phyloP scores from a whole-genome alignment of 1,140 invertebrate species.

The Drosophila melanica region DNA sequence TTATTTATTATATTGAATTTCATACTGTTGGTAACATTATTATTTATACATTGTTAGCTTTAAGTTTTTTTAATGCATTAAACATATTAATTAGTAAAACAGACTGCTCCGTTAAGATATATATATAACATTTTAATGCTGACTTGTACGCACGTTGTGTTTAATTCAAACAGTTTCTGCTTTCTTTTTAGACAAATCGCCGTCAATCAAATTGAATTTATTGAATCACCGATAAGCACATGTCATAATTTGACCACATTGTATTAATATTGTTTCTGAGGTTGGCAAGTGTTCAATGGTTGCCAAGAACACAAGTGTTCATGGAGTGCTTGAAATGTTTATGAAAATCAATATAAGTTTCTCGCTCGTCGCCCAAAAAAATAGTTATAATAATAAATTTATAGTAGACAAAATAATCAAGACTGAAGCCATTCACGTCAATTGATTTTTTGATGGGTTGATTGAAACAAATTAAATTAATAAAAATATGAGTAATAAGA shows the following conservation, averaged over 20 bases:
- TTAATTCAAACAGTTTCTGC: slow-evolving; percentile 9
- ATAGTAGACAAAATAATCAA: neutral
- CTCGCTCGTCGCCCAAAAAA: slow-evolving; percentile 11
- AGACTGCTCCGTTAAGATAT: neutral
- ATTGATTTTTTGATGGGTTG: neutral
- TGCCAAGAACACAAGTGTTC: slow-evolving; percentile 10
- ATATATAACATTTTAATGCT: no score
- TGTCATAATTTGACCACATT: neutral
- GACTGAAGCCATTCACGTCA: neutral
- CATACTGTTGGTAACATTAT: neutral
- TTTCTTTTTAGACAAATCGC: slow-evolving; percentile 22
- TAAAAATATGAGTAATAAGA: no score
- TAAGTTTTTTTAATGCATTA: no score
- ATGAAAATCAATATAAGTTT: slow-evolving; percentile 60
- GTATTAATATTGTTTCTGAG: neutral
- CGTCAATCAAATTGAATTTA: slow-evolving; percentile 16
- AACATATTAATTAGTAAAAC: no score
- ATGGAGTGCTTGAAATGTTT: slow-evolving; percentile 24
- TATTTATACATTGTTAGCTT: no score
- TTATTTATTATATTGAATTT: neutral
- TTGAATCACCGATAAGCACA: slow-evolving; percentile 14
- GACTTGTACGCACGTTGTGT: slow-evolving; percentile 1
- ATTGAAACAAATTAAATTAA: no score
- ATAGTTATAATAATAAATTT: slow-evolving; percentile 4
- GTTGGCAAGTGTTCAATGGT: neutral